phyloP scores from a whole-genome alignment of 2,113 vertebrate genomes.

The Rafetus swinhoei region DNA sequence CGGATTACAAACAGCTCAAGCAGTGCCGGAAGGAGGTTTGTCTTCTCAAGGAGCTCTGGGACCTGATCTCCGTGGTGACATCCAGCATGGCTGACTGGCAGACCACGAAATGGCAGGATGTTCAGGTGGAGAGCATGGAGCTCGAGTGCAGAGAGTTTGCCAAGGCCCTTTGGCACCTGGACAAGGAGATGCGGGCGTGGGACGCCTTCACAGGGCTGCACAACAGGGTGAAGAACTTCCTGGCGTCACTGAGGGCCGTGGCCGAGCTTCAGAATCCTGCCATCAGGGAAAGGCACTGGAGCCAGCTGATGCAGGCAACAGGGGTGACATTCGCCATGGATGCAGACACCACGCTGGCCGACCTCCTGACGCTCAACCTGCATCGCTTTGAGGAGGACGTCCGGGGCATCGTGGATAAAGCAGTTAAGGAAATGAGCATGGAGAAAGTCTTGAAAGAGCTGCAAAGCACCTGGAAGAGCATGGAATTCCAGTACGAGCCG shows the following conservation, averaged over 20 bases:
- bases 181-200: constrained; percentile 91
- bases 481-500: constrained; percentile 90
- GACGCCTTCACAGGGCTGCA: constrained; percentile 90
- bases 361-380: constrained; percentile 90
- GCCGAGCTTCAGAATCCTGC: constrained; percentile 92
- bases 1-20: constrained; percentile 90
- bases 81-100: constrained; percentile 88
- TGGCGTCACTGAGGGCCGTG: constrained; percentile 87
- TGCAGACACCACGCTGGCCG: constrained; percentile 84
- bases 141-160: constrained; percentile 89
- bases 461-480: constrained; percentile 83
- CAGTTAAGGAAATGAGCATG: constrained; percentile 88
- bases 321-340: constrained; percentile 89
- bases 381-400: constrained; percentile 94
- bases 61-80: constrained; percentile 84
- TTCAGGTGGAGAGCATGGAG: constrained; percentile 93
- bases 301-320: constrained; percentile 88
- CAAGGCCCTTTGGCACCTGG: constrained; percentile 85
- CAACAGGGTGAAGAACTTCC: constrained; percentile 85
- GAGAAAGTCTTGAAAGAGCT: constrained; percentile 87
- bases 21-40: constrained; percentile 88
- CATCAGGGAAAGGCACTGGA: constrained; percentile 92
- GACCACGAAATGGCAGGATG: constrained; percentile 86
- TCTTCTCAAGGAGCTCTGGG: constrained; percentile 91
- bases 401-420: constrained; percentile 90